These are phyloP conservation scores for Azorinus chamasolen DNA, from an alignment of 2,888 invertebrate genomes.

Conservation along the genomic window DNA sequence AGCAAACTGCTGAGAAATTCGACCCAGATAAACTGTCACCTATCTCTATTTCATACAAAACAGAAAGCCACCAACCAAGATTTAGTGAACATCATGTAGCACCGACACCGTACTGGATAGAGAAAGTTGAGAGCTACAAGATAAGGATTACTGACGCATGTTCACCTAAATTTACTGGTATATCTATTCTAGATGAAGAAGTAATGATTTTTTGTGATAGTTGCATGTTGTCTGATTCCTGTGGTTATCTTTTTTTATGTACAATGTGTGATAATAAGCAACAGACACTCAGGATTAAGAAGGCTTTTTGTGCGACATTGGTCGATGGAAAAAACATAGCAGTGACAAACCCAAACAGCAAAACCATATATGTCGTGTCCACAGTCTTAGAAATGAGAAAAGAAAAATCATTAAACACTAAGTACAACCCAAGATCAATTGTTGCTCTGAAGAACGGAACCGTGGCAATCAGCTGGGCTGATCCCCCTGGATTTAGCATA, in stretches of 20 bases:
- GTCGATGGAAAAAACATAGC: background rate
- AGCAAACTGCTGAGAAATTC: too few species aligned
- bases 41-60: too few species aligned
- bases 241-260: constrained; percentile 3
- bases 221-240: background rate
- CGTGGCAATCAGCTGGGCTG: background rate
- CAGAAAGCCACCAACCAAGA: too few species aligned
- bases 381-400: background rate
- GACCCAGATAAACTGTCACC: too few species aligned
- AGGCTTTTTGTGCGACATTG: background rate
- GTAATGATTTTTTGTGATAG: background rate
- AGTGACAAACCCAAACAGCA: constrained; percentile 4
- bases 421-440: background rate
- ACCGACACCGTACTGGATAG: too few species aligned
- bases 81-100: too few species aligned
- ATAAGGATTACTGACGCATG: background rate
- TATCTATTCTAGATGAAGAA: background rate
- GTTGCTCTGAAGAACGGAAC: background rate
- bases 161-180: constrained; percentile 9
- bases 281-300: background rate
- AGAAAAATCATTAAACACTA: background rate
- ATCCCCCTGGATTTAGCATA: constrained; percentile 1
- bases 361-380: background rate
- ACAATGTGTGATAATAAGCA: background rate
- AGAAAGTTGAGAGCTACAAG: background rate